A percentile compares a stretch with the other conserved stretches of the same genome.
phyloP scores from a whole-genome alignment of 2,888 invertebrate genomes.

The Cecidostiba fungosa region DNA sequence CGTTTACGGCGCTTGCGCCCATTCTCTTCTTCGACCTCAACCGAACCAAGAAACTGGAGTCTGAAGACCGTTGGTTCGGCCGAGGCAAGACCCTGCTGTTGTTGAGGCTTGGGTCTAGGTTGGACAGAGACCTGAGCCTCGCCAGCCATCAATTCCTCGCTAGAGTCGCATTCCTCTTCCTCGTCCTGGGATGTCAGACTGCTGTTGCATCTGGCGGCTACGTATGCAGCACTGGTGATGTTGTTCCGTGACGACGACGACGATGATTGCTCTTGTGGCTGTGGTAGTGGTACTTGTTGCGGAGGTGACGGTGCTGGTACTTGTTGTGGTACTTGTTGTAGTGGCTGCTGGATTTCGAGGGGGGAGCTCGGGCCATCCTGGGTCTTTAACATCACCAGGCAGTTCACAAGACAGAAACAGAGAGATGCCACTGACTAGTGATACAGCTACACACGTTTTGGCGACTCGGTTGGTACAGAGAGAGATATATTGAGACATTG shows the following conservation, averaged over 20 bases:
- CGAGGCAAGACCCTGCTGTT: constrained; percentile 75
- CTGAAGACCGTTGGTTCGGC: constrained; percentile 86
- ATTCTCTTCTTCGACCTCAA: constrained; percentile 91
- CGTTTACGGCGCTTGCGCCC: constrained; percentile 87
- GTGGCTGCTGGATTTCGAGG: constrained; percentile 5
- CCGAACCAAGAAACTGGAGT: constrained; percentile 91
- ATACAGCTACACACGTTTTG: constrained; percentile 1
- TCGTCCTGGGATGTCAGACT: constrained; percentile 74
- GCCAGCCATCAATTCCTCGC: constrained; percentile 77
- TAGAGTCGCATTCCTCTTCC: constrained; percentile 79
- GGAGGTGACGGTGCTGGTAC: not conserved
- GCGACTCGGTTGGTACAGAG: constrained; percentile 2
- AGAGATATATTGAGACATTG: not conserved
- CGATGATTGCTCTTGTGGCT: not conserved
- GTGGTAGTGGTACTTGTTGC: not conserved
- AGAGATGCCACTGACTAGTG: constrained; percentile 16
- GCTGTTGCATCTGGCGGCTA: constrained; percentile 75
- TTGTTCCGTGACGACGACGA: not conserved
- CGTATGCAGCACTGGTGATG: constrained; percentile 64
- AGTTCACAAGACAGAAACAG: constrained; percentile 19
- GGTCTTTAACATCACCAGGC: constrained; percentile 40
- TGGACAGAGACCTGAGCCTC: constrained; percentile 72
- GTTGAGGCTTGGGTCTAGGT: constrained; percentile 66
- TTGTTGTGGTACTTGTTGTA: not conserved
- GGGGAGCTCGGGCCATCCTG: constrained; percentile 48